Conservation (phyloP, 1,140 invertebrate species). For the Lepidurus couesii region DNA sequence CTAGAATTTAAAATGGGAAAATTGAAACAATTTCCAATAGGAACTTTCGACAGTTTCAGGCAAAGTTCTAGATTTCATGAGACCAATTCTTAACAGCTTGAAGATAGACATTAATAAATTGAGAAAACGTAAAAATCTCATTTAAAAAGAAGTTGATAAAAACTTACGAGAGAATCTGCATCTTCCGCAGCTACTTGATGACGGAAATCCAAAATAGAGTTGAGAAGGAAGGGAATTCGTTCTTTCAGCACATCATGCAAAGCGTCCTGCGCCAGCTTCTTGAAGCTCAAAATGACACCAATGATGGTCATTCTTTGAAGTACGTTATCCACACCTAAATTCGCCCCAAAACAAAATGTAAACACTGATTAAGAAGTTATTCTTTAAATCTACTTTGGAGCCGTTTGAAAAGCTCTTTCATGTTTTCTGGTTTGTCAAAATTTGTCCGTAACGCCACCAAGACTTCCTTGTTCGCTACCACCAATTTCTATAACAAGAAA, state of each 20-base stretch:
- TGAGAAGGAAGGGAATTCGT: slow-evolving; percentile 92
- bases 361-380: neutral
- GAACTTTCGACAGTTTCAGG: too few species aligned
- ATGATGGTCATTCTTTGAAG: slow-evolving; percentile 95
- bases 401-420: slow-evolving; percentile 93
- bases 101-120: neutral
- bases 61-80: too few species aligned
- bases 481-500: slow-evolving; percentile 61
- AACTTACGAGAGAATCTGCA: slow-evolving; percentile 73
- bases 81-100: too few species aligned
- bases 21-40: too few species aligned
- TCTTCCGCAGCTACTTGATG: slow-evolving; percentile 73
- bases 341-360: slow-evolving; percentile 20
- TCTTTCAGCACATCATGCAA: slow-evolving; percentile 89
- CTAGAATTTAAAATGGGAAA: slow-evolving; percentile 42
- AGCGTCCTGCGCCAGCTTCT: slow-evolving; percentile 86
- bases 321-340: slow-evolving; percentile 79
- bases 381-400: slow-evolving; percentile 56
- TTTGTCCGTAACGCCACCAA: slow-evolving; percentile 83
- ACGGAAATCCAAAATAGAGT: slow-evolving; percentile 89
- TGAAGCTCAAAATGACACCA: slow-evolving; percentile 93
- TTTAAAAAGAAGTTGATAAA: neutral
- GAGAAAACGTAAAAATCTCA: neutral
- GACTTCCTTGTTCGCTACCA: slow-evolving; percentile 86
- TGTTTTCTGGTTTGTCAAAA: slow-evolving; percentile 95